phyloP scores from a whole-genome alignment of 2,113 vertebrate species.

The Agapornis roseicollis region DNA sequence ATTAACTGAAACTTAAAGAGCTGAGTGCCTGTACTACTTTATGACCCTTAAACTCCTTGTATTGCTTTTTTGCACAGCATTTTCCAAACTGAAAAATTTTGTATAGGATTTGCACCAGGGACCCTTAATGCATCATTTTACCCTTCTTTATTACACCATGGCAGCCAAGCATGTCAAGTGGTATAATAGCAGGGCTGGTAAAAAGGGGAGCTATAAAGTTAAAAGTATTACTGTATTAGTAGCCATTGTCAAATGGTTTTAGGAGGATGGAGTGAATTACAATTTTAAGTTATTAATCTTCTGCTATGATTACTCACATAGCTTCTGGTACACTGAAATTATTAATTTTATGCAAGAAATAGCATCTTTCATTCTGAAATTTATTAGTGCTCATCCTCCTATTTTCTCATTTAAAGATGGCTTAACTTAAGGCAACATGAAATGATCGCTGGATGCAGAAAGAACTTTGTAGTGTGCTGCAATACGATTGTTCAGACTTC shows the following conservation, averaged over 20 bases:
- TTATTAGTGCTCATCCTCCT: neutral
- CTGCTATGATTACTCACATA: neutral
- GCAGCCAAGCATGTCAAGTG: slow-evolving; percentile 10
- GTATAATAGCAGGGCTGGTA: neutral
- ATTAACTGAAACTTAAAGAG: slow-evolving; percentile 14
- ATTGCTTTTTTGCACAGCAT: neutral
- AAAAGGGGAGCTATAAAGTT: neutral
- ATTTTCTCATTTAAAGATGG: slow-evolving; percentile 44
- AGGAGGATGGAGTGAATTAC: neutral
- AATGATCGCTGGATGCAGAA: slow-evolving; percentile 42
- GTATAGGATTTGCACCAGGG: neutral
- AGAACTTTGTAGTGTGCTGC: slow-evolving; percentile 46
- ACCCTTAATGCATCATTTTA: slow-evolving; percentile 20
- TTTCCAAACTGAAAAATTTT: neutral
- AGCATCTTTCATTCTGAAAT: neutral
- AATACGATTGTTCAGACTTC: slow-evolving; percentile 71
- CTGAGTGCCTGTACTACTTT: neutral
- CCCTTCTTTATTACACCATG: neutral
- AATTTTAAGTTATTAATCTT: slow-evolving; percentile 17
- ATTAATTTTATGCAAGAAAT: slow-evolving; percentile 43
- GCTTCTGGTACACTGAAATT: slow-evolving; percentile 6
- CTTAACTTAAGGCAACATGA: slow-evolving; percentile 36
- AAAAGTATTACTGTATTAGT: neutral
- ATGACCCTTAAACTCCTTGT: neutral
- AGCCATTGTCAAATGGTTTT: neutral